These are phyloP conservation scores for Lasioglossum baleicum DNA, from an alignment of 1,140 invertebrate species.

Conservation along the genomic window DNA sequence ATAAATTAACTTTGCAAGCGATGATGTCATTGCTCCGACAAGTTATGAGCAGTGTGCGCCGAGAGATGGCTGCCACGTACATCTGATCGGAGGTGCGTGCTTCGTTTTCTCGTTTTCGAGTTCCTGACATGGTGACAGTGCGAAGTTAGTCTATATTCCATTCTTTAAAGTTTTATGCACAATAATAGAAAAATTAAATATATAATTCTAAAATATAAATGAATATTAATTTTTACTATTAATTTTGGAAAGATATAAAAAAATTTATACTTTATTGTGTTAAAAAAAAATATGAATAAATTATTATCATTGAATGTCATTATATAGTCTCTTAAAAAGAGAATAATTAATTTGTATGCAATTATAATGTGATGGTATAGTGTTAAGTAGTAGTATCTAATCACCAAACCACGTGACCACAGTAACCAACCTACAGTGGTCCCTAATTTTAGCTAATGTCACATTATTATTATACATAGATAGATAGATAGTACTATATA, in stretches of 20 bases:
- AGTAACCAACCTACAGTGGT: slow-evolving; percentile 58
- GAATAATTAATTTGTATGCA: slow-evolving; percentile 27
- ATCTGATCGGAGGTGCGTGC: slow-evolving; percentile 66
- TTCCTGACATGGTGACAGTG: too few species aligned
- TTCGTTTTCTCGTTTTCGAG: slow-evolving; percentile 53
- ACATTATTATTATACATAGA: too few species aligned
- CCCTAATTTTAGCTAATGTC: slow-evolving; percentile 66
- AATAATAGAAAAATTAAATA: too few species aligned
- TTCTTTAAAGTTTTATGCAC: too few species aligned
- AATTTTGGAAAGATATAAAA: too few species aligned
- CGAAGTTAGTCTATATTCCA: too few species aligned
- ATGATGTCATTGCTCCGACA: slow-evolving; percentile 68
- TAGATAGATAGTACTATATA: too few species aligned
- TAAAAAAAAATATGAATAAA: too few species aligned
- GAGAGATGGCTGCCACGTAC: slow-evolving; percentile 72
- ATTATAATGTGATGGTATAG: slow-evolving; percentile 49
- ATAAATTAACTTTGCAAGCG: slow-evolving; percentile 31
- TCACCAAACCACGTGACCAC: slow-evolving; percentile 69
- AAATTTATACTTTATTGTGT: background rate
- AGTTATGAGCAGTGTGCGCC: slow-evolving; percentile 53
- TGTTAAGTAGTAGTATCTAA: slow-evolving; percentile 67
- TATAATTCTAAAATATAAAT: background rate
- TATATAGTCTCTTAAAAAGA: too few species aligned
- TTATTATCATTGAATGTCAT: too few species aligned
- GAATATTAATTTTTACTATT: too few species aligned